Percentiles rank a stretch among this genome's conserved stretches.
Conservation (phyloP, 1,140 invertebrate species). For the Drosophila kanapiae region DNA sequence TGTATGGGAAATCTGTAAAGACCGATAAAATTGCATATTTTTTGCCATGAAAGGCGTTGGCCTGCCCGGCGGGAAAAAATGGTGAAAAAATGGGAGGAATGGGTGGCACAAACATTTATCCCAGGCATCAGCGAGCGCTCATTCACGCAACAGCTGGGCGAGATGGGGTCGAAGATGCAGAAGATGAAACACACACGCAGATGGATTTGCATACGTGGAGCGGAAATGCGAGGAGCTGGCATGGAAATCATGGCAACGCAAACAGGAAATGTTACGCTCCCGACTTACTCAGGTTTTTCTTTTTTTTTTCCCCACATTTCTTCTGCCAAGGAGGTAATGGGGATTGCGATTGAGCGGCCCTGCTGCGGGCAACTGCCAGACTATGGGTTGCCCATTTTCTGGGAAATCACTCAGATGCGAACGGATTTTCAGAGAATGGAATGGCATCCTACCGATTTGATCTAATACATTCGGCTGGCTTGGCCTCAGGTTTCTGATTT, state of each 20-base stretch:
- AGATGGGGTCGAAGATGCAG: constrained; percentile 4
- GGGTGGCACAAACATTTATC: constrained; percentile 57
- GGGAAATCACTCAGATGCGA: constrained; percentile 14
- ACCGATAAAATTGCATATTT: constrained; percentile 84
- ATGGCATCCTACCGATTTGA: constrained; percentile 15
- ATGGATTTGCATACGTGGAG: constrained; percentile 13
- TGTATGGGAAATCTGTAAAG: constrained; percentile 76
- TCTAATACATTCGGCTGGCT: background rate
- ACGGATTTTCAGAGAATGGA: background rate
- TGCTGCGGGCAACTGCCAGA: constrained; percentile 12
- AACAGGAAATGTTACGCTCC: constrained; percentile 75
- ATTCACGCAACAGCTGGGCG: constrained; percentile 36
- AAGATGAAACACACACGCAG: constrained; percentile 38
- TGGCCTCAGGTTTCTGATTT: constrained; percentile 8
- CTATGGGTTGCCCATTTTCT: constrained; percentile 15
- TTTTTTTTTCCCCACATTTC: constrained; percentile 17
- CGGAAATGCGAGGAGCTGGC: constrained; percentile 29
- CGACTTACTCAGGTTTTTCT: constrained; percentile 39
- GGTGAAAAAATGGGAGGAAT: constrained; percentile 2
- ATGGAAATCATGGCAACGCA: constrained; percentile 73
- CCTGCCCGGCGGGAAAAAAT: constrained; percentile 17
- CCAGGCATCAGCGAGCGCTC: constrained; percentile 54
- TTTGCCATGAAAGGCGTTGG: constrained; percentile 70
- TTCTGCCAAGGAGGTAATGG: constrained; percentile 47
- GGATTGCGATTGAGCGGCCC: constrained; percentile 6